Evolutionary conservation across 2,797 vertebrate species (phyloP).

Genomic region (Nothura maculosa): DNA sequence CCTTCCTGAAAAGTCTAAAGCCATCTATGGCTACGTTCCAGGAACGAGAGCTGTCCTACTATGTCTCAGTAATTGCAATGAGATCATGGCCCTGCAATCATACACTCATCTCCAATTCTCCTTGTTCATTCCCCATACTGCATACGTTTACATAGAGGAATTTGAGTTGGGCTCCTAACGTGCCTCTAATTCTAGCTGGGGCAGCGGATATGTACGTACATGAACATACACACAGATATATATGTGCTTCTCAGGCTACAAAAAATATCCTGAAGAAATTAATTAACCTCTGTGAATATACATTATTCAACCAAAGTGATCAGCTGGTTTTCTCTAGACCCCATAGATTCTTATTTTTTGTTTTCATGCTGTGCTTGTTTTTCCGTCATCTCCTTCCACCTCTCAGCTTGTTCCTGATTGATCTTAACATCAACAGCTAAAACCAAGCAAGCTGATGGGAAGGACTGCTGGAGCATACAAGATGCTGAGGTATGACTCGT

Average conservation of each 20-base stretch:
- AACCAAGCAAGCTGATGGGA: background rate
- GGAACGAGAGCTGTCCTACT: too few relatives aligned
- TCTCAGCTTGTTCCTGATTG: background rate
- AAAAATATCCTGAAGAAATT: background rate
- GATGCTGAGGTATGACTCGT: background rate
- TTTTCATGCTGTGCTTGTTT: background rate
- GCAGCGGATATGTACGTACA: background rate
- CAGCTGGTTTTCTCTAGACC: background rate
- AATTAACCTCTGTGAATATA: background rate
- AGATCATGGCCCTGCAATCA: too few relatives aligned
- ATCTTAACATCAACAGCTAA: background rate
- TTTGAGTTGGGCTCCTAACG: too few relatives aligned
- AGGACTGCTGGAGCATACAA: accelerated
- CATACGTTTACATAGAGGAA: too few relatives aligned
- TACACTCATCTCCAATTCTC: too few relatives aligned
- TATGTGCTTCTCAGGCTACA: background rate
- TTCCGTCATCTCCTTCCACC: background rate
- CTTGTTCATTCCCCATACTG: too few relatives aligned
- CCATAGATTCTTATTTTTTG: background rate
- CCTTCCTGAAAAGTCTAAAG: too few relatives aligned
- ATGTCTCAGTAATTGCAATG: too few relatives aligned
- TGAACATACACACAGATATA: accelerated
- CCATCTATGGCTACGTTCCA: too few relatives aligned
- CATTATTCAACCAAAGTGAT: background rate
- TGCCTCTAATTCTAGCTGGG: too few relatives aligned